These are phyloP conservation scores for Sprattus sprattus DNA, from an alignment of 2,113 vertebrate species.

Conservation along the genomic window DNA sequence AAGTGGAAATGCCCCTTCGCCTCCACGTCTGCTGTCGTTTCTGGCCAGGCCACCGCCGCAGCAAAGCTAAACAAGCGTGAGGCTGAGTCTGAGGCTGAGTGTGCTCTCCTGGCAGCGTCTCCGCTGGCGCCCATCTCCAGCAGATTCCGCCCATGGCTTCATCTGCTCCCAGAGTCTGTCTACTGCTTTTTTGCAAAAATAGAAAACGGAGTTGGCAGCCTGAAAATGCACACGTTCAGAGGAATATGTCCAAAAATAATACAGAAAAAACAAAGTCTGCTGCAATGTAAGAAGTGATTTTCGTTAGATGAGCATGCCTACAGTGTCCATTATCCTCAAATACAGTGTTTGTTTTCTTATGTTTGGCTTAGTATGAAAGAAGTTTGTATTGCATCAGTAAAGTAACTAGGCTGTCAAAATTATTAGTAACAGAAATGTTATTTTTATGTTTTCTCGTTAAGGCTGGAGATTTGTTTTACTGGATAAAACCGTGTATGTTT, in stretches of 20 bases:
- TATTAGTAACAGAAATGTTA: neutral
- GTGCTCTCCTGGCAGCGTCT: neutral
- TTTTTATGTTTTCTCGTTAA: neutral
- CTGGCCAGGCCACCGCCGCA: slow-evolving; percentile 22
- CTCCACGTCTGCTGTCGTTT: neutral
- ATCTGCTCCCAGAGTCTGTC: slow-evolving; percentile 34
- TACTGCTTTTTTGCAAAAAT: slow-evolving; percentile 5
- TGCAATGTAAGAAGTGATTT: neutral
- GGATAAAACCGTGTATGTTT: neutral
- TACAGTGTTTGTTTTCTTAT: neutral
- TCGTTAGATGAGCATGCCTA: neutral
- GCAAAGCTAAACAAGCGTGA: slow-evolving; percentile 20
- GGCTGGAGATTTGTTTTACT: neutral
- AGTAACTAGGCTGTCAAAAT: neutral
- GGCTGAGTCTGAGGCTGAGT: slow-evolving; percentile 11
- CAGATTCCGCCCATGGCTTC: slow-evolving; percentile 22
- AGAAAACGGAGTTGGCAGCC: slow-evolving; percentile 15
- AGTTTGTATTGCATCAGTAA: neutral
- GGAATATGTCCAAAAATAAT: slow-evolving; percentile 7
- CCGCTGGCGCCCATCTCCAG: slow-evolving; percentile 18
- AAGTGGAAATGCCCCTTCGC: neutral
- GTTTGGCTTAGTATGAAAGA: neutral
- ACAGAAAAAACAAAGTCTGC: neutral
- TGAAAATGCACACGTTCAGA: slow-evolving; percentile 3
- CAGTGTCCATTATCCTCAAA: neutral